phyloP scores from a whole-genome alignment of 53 echinoderm and acorn worm species.

The Patiria pectinifera region DNA sequence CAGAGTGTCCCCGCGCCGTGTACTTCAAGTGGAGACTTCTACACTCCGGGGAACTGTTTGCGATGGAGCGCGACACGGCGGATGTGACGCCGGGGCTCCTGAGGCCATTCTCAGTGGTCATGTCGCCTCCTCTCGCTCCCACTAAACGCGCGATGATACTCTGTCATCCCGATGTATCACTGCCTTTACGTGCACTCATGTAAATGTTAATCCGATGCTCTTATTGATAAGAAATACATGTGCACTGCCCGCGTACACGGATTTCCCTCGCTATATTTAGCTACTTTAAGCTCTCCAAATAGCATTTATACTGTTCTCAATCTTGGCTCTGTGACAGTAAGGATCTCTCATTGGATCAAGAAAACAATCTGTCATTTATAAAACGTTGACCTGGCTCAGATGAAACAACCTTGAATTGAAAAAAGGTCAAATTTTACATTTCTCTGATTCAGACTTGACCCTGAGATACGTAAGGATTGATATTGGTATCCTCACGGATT shows the following conservation, averaged over 20 bases:
- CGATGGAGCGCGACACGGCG: not conserved
- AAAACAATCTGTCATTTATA: too few relatives aligned
- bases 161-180: not conserved
- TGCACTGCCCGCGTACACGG: not conserved
- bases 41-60: not conserved
- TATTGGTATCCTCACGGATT: too few relatives aligned
- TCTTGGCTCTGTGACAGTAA: too few relatives aligned
- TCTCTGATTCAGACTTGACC: too few relatives aligned
- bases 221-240: not conserved
- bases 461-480: too few relatives aligned
- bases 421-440: too few relatives aligned
- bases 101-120: constrained; percentile 2
- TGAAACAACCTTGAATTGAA: too few relatives aligned
- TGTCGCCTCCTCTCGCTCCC: not conserved
- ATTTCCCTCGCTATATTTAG: not conserved
- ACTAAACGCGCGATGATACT: not conserved
- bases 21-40: not conserved
- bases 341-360: too few relatives aligned
- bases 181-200: not conserved
- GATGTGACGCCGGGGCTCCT: not conserved
- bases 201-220: not conserved
- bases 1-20: not conserved
- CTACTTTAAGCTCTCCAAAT: not conserved
- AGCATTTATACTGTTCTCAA: too few relatives aligned
- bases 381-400: too few relatives aligned